Evolutionary conservation across 2,888 invertebrate genomes (phyloP), one percentile per base, ranked within the genome.

Genomic region (Agrenia bidenticulata): DNA sequence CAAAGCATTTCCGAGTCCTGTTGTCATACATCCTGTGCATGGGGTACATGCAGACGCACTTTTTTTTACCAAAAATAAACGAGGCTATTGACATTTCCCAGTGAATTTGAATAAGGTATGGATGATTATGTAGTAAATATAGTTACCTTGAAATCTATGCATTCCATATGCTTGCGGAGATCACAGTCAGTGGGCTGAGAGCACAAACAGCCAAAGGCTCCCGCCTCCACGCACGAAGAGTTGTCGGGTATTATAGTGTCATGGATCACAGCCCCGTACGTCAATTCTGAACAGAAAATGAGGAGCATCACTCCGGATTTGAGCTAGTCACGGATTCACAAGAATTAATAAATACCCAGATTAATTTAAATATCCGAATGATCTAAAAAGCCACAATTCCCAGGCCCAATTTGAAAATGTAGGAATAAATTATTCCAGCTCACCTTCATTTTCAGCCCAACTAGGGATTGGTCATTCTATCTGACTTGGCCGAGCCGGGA

Each of bases 141-240:
- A 11, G 17, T 55, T 59, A 70, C 70, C 61, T 62, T 65, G 45
- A 61, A 65, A 50, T 70, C 70, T 32, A 66, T 64, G 32, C 70
- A 70, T 39, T 70, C 70, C 42, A 70, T 49, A 26, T 21, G 39
- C 32, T 65, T 65, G 2, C 39, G 41, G 23, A 42, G 2, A 41
- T 66, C 57, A 24, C 70, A 70, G 15, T 56, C 61, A 24, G 37
- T 45, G 7, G 53, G 55, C 4, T 24, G 19, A 17, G 45, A 24
- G 24, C 70, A 70, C 1, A 63, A 39, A 53, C 70, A 70, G 23
- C 66, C 67, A 37, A 58, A 49, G 2, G 56, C 66, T n/a, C 67
- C 67, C 5, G 32, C 21, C 27, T 61, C 61, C 1, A 23, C 13
- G 49, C 69, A 69, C 13, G 61, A 37, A 4, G 64, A 51, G 27